phyloP scores from a whole-genome alignment of 2,797 vertebrate genomes.

The Pseudotriccus pelzelni region DNA sequence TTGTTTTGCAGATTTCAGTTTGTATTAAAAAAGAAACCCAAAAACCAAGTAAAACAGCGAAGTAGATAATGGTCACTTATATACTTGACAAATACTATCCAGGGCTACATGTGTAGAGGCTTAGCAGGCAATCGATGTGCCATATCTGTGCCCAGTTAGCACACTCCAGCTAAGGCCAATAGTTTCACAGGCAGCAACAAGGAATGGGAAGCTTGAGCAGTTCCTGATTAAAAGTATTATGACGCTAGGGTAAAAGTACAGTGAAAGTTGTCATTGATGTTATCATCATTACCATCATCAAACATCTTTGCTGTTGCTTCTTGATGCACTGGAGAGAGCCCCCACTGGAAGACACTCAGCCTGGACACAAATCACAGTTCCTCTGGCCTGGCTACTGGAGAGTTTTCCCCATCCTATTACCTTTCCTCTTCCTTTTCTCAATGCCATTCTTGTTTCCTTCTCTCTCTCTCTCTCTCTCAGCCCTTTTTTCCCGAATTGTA shows the following conservation, averaged over 20 bases:
- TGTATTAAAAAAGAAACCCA: background rate
- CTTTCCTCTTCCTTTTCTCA: background rate
- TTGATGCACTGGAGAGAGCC: background rate
- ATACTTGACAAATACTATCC: background rate
- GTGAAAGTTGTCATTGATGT: background rate
- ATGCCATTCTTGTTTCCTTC: rapidly evolving
- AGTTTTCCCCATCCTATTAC: background rate
- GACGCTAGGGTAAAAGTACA: background rate
- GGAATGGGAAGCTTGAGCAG: background rate
- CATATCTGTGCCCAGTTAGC: background rate
- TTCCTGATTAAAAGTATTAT: background rate
- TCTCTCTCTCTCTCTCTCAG: background rate
- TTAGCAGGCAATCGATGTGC: background rate
- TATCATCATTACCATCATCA: background rate
- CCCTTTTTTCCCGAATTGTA: background rate
- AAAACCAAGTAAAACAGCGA: background rate
- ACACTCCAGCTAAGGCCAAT: background rate
- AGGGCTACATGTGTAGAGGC: background rate
- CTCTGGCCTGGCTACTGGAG: background rate
- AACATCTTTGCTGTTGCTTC: background rate
- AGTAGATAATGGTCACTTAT: background rate
- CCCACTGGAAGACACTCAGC: rapidly evolving
- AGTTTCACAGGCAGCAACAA: background rate
- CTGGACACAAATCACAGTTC: background rate
- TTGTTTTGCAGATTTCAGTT: background rate